Conservation (phyloP, 2,888 invertebrate species). For the Tetropium fuscum region DNA sequence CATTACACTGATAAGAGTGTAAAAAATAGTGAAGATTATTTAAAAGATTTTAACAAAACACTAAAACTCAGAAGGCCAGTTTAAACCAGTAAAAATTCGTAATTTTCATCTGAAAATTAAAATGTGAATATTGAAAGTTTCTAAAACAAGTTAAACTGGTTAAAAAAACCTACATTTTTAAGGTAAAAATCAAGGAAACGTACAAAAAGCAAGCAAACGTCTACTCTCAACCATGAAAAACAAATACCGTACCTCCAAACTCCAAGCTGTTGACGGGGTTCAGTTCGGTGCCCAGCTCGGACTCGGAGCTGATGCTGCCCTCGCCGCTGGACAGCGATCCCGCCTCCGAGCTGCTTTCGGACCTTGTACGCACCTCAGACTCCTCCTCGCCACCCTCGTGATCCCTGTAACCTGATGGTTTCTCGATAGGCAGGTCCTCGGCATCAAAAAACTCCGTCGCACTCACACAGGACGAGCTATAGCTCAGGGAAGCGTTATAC, state of each 20-base stretch:
- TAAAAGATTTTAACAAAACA: no score
- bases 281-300: slow-evolving; percentile 71
- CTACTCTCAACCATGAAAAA: no score
- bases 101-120: no score
- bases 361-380: slow-evolving; percentile 61
- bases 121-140: no score
- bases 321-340: slow-evolving; percentile 76
- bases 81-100: no score
- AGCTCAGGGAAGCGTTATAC: slow-evolving; percentile 76
- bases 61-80: no score
- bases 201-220: no score
- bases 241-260: slow-evolving; percentile 55
- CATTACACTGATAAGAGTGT: no score
- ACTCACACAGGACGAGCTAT: slow-evolving; percentile 81
- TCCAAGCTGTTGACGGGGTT: slow-evolving; percentile 61
- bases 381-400: slow-evolving; percentile 54
- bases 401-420: slow-evolving; percentile 28
- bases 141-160: no score
- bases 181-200: no score
- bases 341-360: slow-evolving; percentile 81
- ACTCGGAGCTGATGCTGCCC: slow-evolving; percentile 72
- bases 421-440: slow-evolving; percentile 69
- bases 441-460: slow-evolving; percentile 87
- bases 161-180: no score
- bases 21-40: no score